A percentile compares a stretch with the other conserved stretches of the same genome.
phyloP scores from a whole-genome alignment of 2,113 vertebrate genomes.

The Dermatemys mawii region DNA sequence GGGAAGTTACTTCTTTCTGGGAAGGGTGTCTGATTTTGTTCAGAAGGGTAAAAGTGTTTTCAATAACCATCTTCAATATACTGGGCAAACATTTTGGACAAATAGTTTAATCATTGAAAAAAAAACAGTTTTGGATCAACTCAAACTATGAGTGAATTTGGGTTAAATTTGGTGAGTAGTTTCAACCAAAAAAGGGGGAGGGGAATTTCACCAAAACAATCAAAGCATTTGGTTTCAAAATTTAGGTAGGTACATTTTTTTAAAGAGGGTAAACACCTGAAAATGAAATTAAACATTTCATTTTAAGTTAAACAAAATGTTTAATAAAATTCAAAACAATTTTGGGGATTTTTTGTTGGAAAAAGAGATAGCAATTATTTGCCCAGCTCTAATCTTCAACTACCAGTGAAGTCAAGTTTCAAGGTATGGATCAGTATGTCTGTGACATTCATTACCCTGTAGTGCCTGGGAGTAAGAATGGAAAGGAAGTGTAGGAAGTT shows the following conservation, averaged over 20 bases:
- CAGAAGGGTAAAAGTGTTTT: not conserved
- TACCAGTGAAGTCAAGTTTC: not conserved
- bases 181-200: not conserved
- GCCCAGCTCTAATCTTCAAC: not conserved
- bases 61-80: slow-evolving; percentile 1
- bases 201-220: not conserved
- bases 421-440: not conserved
- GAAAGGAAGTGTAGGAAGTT: not conserved
- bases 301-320: not conserved
- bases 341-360: not conserved
- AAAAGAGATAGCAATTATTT: not conserved
- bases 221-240: not conserved
- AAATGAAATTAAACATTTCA: not conserved
- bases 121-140: not conserved
- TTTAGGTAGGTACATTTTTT: not conserved
- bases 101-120: not conserved
- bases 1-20: slow-evolving; percentile 19
- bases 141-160: not conserved
- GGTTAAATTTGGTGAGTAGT: not conserved
- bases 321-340: not conserved
- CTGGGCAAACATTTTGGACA: not conserved
- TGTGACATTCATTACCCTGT: not conserved
- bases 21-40: slow-evolving; percentile 12
- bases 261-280: not conserved
- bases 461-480: not conserved